Evolutionary conservation across 2,797 vertebrate genomes (phyloP).

Genomic region (Mormyrus proboscirostris): DNA sequence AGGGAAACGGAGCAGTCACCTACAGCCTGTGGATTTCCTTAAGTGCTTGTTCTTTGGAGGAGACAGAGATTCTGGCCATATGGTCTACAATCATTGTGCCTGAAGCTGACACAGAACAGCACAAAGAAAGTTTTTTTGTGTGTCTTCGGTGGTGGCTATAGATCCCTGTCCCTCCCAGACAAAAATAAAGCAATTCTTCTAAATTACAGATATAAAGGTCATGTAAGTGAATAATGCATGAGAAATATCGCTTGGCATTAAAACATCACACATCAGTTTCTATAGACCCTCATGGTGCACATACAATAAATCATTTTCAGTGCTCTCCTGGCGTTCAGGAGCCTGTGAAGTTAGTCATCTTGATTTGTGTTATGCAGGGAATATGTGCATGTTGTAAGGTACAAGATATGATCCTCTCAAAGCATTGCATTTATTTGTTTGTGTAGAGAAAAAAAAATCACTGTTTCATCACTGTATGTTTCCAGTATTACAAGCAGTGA

Average conservation of each 20-base stretch:
- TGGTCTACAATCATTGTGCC: background rate
- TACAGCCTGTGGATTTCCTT: background rate
- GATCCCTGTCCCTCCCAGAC: background rate
- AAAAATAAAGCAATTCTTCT: conserved; percentile 1
- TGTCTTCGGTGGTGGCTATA: background rate
- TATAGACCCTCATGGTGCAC: background rate
- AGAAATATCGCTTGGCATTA: background rate
- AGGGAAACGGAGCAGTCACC: background rate
- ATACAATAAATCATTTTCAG: background rate
- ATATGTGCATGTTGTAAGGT: background rate
- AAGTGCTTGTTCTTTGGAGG: background rate
- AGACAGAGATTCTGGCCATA: background rate
- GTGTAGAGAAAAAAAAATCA: background rate
- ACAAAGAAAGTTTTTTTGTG: background rate
- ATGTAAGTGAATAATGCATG: conserved; percentile 16
- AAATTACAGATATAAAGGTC: background rate
- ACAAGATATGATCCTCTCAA: background rate
- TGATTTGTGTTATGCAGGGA: background rate
- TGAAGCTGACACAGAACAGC: background rate
- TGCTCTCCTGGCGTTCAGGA: background rate
- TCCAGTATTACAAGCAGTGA: background rate
- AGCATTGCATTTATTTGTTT: background rate
- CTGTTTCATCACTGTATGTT: background rate
- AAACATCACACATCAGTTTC: background rate
- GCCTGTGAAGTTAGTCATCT: background rate